Conservation (phyloP, 92 coral and sea anemone genomes). For the Ricordea florida region DNA sequence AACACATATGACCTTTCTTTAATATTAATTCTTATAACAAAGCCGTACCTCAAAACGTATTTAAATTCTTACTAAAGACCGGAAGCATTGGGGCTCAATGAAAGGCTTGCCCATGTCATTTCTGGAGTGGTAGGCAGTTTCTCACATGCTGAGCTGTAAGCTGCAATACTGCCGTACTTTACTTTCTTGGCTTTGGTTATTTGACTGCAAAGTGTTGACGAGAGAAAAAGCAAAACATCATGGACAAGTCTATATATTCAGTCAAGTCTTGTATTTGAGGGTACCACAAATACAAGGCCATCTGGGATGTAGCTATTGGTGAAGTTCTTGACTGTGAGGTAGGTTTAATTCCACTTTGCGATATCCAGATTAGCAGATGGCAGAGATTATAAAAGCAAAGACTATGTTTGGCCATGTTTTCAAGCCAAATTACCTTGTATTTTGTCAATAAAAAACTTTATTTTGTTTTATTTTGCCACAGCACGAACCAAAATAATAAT, state of each 20-base stretch:
- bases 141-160: constrained; percentile 19
- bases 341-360: constrained; percentile 23
- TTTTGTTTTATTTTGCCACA: background rate
- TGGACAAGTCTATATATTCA: constrained; percentile 24
- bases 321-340: constrained; percentile 42
- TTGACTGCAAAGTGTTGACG: constrained; percentile 18
- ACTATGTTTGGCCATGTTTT: constrained; percentile 14
- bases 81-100: constrained; percentile 25
- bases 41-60: constrained; percentile 14
- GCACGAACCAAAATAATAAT: too few relatives aligned
- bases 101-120: constrained; percentile 20
- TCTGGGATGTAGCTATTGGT: constrained; percentile 47
- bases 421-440: constrained; percentile 19
- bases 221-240: constrained; percentile 20
- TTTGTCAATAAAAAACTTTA: constrained; percentile 4
- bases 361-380: constrained; percentile 17
- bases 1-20: constrained; percentile 16
- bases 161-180: constrained; percentile 15
- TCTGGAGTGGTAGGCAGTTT: constrained; percentile 19
- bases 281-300: constrained; percentile 38
- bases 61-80: background rate
- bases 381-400: constrained; percentile 28
- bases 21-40: constrained; percentile 3
- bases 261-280: constrained; percentile 29
- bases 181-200: constrained; percentile 12